Percentiles rank a stretch among this genome's conserved stretches.
Conservation (phyloP, 2,888 invertebrate species). For the Athalia rosae region DNA sequence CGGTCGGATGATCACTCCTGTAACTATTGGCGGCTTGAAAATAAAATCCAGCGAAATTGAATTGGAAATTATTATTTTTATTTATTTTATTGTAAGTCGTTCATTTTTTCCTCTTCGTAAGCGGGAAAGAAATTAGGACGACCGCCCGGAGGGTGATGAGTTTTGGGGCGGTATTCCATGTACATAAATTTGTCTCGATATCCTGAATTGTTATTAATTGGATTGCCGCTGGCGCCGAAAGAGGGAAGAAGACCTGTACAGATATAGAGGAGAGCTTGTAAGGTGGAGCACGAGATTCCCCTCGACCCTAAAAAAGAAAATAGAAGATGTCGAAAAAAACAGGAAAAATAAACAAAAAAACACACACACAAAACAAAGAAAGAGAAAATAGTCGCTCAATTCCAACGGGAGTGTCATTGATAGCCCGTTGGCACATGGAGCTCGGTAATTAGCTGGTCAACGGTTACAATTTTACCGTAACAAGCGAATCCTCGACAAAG, state of each 20-base stretch:
- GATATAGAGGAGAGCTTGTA: background rate
- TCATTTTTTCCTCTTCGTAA: background rate
- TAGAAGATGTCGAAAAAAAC: too few relatives aligned
- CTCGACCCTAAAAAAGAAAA: background rate
- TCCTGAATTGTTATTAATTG: slow-evolving; percentile 43
- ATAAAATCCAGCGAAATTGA: too few relatives aligned
- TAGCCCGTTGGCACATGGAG: slow-evolving; percentile 12
- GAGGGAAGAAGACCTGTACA: slow-evolving; percentile 20
- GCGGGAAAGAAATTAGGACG: background rate
- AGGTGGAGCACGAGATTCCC: slow-evolving; percentile 20
- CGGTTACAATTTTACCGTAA: background rate
- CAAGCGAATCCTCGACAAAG: slow-evolving; percentile 1
- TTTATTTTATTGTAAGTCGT: too few relatives aligned
- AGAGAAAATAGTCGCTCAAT: slow-evolving; percentile 1
- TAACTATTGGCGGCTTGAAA: too few relatives aligned
- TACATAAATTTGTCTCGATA: slow-evolving; percentile 42
- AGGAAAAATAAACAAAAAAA: too few relatives aligned
- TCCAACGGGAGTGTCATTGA: slow-evolving; percentile 8
- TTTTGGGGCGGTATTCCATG: slow-evolving; percentile 9
- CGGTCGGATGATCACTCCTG: too few relatives aligned
- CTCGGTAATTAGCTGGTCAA: slow-evolving; percentile 9
- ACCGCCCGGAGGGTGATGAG: background rate
- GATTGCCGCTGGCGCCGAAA: slow-evolving; percentile 26
- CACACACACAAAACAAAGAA: too few relatives aligned
- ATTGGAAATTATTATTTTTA: too few relatives aligned